These are phyloP conservation scores for Minunthozetes semirufus DNA, from an alignment of 2,888 invertebrate genomes.

Conservation along the genomic window DNA sequence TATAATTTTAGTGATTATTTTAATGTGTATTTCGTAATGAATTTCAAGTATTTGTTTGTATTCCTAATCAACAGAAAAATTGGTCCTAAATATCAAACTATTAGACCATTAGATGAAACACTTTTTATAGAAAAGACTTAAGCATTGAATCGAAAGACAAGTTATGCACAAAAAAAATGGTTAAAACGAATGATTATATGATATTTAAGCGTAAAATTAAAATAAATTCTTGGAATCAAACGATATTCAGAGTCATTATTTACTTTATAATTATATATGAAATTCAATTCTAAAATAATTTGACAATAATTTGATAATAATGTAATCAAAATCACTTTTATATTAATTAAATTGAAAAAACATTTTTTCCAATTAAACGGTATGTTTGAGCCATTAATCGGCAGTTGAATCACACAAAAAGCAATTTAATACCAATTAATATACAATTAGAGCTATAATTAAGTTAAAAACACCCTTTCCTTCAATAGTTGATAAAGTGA, in stretches of 20 bases:
- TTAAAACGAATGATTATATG: too few relatives aligned
- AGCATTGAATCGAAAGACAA: too few relatives aligned
- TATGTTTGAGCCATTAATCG: slow-evolving; percentile 22
- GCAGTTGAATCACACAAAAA: slow-evolving; percentile 29
- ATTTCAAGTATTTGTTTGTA: too few relatives aligned
- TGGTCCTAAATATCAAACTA: too few relatives aligned
- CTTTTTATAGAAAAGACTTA: too few relatives aligned
- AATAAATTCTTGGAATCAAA: too few relatives aligned
- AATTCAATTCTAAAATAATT: slow-evolving; percentile 3
- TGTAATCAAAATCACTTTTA: slow-evolving; percentile 26
- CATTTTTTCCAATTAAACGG: slow-evolving; percentile 1
- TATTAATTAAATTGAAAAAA: slow-evolving; percentile 9
- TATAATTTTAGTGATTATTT: background rate
- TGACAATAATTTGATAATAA: slow-evolving; percentile 22
- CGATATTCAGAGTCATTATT: background rate
- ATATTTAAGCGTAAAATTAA: too few relatives aligned
- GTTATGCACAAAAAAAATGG: too few relatives aligned
- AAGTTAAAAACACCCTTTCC: slow-evolving; percentile 30
- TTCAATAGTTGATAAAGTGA: slow-evolving; percentile 19
- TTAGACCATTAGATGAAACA: too few relatives aligned
- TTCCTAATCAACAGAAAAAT: too few relatives aligned
- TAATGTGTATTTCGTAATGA: too few relatives aligned
- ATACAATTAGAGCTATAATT: slow-evolving; percentile 8
- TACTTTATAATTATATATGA: slow-evolving; percentile 6
- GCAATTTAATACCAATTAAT: slow-evolving; percentile 31